Conservation (phyloP, 2,888 invertebrate genomes). For the Andrena hattorfiana region DNA sequence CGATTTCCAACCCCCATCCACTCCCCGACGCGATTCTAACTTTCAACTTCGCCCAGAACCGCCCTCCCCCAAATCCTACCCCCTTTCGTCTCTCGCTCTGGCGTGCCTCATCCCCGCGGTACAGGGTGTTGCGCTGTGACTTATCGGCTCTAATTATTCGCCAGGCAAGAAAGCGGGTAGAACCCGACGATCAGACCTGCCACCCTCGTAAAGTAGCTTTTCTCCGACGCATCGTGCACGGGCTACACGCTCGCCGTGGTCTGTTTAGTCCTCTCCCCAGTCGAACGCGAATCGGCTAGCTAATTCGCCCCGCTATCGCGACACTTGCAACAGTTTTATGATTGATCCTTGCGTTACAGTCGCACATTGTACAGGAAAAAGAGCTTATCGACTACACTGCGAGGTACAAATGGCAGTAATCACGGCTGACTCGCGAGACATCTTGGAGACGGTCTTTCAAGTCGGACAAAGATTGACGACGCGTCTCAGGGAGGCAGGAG, state of each 20-base stretch:
- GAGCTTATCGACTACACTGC: not conserved
- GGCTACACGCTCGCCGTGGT: constrained; percentile 10
- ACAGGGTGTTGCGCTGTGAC: constrained; percentile 82
- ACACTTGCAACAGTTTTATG: not conserved
- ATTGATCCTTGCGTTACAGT: not conserved
- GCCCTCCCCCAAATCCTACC: constrained; percentile 50
- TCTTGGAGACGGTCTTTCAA: not conserved
- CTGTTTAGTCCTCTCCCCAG: constrained; percentile 14
- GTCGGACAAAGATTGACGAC: constrained; percentile 29
- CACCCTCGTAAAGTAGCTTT: constrained; percentile 78
- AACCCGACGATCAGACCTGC: constrained; percentile 71
- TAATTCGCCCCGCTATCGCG: not conserved
- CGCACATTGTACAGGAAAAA: not conserved
- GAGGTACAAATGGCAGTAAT: not conserved
- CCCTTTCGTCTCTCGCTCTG: constrained; percentile 55
- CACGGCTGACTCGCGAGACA: constrained; percentile 1
- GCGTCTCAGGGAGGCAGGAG: not conserved
- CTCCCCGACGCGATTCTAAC: constrained; percentile 77
- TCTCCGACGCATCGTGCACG: constrained; percentile 69
- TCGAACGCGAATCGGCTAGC: constrained; percentile 1
- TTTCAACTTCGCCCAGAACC: constrained; percentile 72
- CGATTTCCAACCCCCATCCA: constrained; percentile 76
- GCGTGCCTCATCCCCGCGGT: constrained; percentile 67
- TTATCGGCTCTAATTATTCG: constrained; percentile 85
- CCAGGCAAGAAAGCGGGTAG: constrained; percentile 78